These are phyloP conservation scores for Petrocephalus microphthalmus DNA, from an alignment of 2,113 vertebrate species.

Conservation along the genomic window DNA sequence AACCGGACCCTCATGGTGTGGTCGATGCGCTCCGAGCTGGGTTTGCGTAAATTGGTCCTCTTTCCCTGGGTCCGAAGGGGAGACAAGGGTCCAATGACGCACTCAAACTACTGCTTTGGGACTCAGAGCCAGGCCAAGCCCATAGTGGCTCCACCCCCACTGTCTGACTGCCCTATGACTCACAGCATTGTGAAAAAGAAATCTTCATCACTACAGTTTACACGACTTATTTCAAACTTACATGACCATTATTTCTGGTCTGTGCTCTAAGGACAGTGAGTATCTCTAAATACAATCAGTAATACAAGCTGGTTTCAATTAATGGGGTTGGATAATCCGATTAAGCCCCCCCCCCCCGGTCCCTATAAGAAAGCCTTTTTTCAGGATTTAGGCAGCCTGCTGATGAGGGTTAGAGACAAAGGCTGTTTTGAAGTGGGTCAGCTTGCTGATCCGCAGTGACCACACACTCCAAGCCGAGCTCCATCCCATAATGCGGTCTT, in stretches of 20 bases:
- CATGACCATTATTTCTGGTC: neutral
- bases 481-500: neutral
- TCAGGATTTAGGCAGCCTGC: slow-evolving; percentile 25
- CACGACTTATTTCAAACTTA: neutral
- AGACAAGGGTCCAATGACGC: neutral
- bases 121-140: neutral
- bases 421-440: slow-evolving; percentile 31
- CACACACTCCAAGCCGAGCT: slow-evolving; percentile 15
- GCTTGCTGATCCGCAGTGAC: slow-evolving; percentile 32
- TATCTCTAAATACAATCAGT: neutral
- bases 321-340: slow-evolving; percentile 42
- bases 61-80: slow-evolving; percentile 70
- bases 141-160: neutral
- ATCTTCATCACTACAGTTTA: neutral
- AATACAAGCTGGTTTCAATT: slow-evolving; percentile 32
- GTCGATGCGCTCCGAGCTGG: slow-evolving; percentile 79
- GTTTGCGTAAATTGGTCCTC: slow-evolving; percentile 89
- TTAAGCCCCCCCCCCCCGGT: slow-evolving; percentile 23
- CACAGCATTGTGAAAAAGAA: neutral
- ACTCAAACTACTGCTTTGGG: neutral
- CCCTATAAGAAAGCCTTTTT: slow-evolving; percentile 26
- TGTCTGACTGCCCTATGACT: neutral
- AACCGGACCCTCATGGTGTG: slow-evolving; percentile 94
- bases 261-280: neutral
- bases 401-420: slow-evolving; percentile 19